Conservation (phyloP, 1,140 invertebrate species). For the Ceratina australensis region DNA sequence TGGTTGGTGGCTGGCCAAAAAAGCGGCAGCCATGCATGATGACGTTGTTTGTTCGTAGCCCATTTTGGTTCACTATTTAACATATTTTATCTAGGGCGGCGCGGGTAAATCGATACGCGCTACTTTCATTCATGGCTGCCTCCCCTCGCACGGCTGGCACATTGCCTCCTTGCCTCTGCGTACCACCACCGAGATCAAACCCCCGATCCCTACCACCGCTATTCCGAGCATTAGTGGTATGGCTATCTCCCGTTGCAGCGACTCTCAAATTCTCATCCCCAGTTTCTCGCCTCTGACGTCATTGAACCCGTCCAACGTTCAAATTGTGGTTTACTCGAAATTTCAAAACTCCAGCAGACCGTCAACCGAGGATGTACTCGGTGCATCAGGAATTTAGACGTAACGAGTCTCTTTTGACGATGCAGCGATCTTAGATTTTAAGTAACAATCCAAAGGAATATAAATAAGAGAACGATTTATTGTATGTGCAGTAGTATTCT, state of each 20-base stretch:
- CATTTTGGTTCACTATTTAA: constrained; percentile 56
- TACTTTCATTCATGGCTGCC: constrained; percentile 76
- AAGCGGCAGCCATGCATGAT: constrained; percentile 20
- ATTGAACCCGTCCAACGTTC: not conserved
- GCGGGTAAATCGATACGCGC: constrained; percentile 75
- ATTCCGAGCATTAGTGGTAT: constrained; percentile 37
- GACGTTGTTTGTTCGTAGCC: constrained; percentile 39
- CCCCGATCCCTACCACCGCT: constrained; percentile 34
- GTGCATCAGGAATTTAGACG: too few relatives aligned
- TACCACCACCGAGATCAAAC: constrained; percentile 53
- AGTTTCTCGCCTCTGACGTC: constrained; percentile 23
- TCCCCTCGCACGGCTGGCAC: constrained; percentile 66
- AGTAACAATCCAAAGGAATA: too few relatives aligned
- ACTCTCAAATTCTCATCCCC: constrained; percentile 50
- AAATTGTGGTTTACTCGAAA: too few relatives aligned
- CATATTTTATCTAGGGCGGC: constrained; percentile 73
- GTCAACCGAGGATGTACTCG: too few relatives aligned
- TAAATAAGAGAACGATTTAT: too few relatives aligned
- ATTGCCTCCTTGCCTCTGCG: constrained; percentile 68
- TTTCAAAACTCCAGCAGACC: too few relatives aligned
- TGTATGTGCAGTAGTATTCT: not conserved
- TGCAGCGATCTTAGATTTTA: too few relatives aligned
- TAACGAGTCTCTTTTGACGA: too few relatives aligned
- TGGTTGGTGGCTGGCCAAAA: not conserved
- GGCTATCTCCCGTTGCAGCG: constrained; percentile 48